Evolutionary conservation across 2,888 invertebrate species (phyloP), one percentile per base, ranked within the genome.

Genomic region (Xylophagus ater): DNA sequence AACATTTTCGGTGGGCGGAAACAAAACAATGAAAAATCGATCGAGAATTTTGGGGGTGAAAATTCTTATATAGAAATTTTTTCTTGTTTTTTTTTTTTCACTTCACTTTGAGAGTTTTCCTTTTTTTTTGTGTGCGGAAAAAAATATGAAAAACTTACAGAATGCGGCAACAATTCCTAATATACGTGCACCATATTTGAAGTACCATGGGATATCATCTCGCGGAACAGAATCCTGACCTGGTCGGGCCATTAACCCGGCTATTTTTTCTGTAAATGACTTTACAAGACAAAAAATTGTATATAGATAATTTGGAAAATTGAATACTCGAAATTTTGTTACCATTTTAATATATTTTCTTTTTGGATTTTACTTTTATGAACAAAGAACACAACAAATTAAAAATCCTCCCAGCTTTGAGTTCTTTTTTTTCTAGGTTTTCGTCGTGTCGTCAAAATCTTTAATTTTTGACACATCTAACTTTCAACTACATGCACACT

Each of bases 191-290:
- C 78, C 83, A 68, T 85, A 86, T 67, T 84, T 86, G 74, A 89
- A 73, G 78, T 83, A 88, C 86, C 85, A 87, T 50, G 89, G 83
- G 51, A 80, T 76, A 65, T 84, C 85, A 65, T 86, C 86, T 70
- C 81, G 81, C 50, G 78, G 74, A 48, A 69, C 73, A 53, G 76
- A 75, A 64, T 84, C 83, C 42, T 58, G 81, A 51, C 82, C 82
- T 47, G 87, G 86, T 56, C 82, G 75, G 55, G 81, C 75, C 81
- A 87, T 79, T 51, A 87, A 71, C 58, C 78, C 74, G 47, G 79
- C 71, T 54, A 87, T 70, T 72, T 84, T 87, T 61, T 85, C 85
- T 53, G 78, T 72, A 57, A 86, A 73, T 57, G 82, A 82, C 83
- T 83, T 43, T 26, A 44, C 40, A 43, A 23, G 8, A 23, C 54